Evolutionary conservation across 2,113 vertebrate genomes (phyloP), one percentile per base, ranked within the genome.

Genomic region (Prunella himalayana): DNA sequence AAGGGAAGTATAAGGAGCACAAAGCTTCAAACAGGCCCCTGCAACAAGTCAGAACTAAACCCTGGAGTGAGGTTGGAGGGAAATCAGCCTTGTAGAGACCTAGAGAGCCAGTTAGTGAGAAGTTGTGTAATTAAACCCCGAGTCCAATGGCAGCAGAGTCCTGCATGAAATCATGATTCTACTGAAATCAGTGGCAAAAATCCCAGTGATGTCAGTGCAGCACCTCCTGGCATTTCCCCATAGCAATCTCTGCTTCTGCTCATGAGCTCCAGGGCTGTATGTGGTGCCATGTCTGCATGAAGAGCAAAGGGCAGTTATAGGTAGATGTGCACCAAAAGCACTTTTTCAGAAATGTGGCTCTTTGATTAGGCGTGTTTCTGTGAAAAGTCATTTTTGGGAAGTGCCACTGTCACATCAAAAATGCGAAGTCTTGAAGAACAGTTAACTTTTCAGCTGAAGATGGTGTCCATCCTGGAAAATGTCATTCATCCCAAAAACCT

Each of bases 111-210:
- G 72, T 44, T 79, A 87, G 81, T 73, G 27, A 76, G 63, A 82
- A 78, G n/a, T 30, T 3, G 3, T 56, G 51, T 87, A 87, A 82
- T 87, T 85, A 85, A 95, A 89, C 54, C 50, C 41, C 0, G 0
- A 80, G 70, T 92, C 65, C 73, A 70, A 82, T 66, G 77, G 73
- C 93, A 95, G 57, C 81, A 45, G 53, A 86, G 84, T 84, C 70
- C 89, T 69, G 33, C 30, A 22, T 91, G 75, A 91, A 97, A 47
- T 79, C 82, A 49, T 82, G 87, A 53, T 49, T 80, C 66, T 65
- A 37, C 54, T 85, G 94, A 90, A 88, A 76, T 92, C 86, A 31
- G 75, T 82, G 78, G 84, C 89, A 95, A 71, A 75, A 89, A 42
- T 92, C 80, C 60, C 60, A 54, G 71, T 80, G 88, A 61, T 86